A percentile compares a stretch with the other conserved stretches of the same genome.
phyloP scores from a whole-genome alignment of 2,113 vertebrate genomes.

The Leptodactylus fuscus region DNA sequence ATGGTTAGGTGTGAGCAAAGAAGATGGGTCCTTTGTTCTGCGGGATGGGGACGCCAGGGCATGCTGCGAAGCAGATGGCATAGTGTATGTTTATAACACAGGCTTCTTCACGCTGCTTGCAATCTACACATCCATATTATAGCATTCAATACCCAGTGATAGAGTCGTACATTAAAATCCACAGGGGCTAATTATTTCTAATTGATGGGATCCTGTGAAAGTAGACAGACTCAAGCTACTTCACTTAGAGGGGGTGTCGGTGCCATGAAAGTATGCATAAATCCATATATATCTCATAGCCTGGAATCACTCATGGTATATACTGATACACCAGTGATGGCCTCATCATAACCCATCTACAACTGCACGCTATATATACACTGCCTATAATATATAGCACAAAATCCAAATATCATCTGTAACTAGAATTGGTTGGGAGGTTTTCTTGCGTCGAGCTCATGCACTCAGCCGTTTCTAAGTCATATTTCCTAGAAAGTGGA shows the following conservation, averaged over 20 bases:
- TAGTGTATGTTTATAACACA: conserved; percentile 9
- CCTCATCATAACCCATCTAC: background rate
- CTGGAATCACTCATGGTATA: background rate
- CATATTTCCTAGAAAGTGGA: background rate
- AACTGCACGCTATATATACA: background rate
- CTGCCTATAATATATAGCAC: background rate
- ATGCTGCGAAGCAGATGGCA: conserved; percentile 32
- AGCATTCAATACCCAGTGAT: background rate
- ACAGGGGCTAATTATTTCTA: conserved; percentile 8
- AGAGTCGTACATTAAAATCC: background rate
- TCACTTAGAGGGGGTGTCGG: background rate
- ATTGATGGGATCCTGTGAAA: background rate
- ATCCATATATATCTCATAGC: background rate
- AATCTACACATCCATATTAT: conserved; percentile 12
- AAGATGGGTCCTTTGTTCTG: conserved; percentile 33
- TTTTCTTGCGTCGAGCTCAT: background rate
- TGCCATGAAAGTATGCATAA: background rate
- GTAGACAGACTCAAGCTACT: background rate
- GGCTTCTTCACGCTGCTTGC: background rate
- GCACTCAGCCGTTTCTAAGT: background rate
- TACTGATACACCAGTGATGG: background rate
- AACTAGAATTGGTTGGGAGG: background rate
- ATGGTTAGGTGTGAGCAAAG: conserved; percentile 1
- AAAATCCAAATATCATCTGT: too few relatives aligned
- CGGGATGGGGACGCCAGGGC: conserved; percentile 13